These are phyloP conservation scores for Sebastes elongatus DNA, from an alignment of 2,797 vertebrate genomes.

Conservation along the genomic window DNA sequence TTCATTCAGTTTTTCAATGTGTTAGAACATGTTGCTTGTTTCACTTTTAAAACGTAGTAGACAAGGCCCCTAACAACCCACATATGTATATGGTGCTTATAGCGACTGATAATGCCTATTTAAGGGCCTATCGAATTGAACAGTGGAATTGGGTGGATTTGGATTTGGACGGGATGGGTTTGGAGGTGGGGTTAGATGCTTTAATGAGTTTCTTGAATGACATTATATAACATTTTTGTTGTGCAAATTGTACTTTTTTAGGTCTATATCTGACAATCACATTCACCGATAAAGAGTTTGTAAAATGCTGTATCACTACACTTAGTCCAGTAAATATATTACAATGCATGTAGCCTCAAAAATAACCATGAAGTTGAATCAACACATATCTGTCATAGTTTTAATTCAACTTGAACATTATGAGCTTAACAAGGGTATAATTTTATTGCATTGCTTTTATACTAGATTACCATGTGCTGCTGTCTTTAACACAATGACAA, in stretches of 20 bases:
- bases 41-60: too few species aligned
- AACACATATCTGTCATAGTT: neutral
- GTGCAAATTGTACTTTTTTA: slow-evolving; percentile 9
- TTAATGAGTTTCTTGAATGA: slow-evolving; percentile 7
- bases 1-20: too few species aligned
- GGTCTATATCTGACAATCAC: neutral
- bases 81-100: too few species aligned
- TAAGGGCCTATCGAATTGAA: too few species aligned
- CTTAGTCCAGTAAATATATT: neutral
- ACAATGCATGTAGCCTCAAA: neutral
- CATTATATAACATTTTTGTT: neutral
- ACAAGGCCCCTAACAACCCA: too few species aligned
- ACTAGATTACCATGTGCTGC: neutral
- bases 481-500: neutral
- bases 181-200: neutral
- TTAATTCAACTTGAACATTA: neutral
- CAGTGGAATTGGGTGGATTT: neutral
- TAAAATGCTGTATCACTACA: neutral
- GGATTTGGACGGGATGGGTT: neutral
- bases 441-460: neutral
- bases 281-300: neutral
- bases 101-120: too few species aligned
- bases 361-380: neutral
- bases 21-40: too few species aligned
- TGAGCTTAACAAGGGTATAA: neutral